Percentiles rank a stretch among this genome's conserved stretches.
phyloP scores from a whole-genome alignment of 2,888 invertebrate genomes.

The Orthonevra nobilis region DNA sequence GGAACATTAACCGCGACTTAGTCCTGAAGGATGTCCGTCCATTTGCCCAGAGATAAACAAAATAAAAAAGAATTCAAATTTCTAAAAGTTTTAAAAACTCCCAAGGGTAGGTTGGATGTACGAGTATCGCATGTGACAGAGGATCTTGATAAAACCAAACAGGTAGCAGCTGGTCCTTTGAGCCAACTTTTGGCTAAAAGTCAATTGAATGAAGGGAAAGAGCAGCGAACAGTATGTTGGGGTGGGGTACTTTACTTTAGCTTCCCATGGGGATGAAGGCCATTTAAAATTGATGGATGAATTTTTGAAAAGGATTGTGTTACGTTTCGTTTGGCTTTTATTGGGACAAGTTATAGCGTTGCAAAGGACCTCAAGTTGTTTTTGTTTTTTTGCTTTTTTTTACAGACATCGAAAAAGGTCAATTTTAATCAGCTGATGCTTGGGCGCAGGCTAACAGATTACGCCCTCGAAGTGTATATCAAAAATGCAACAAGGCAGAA shows the following conservation, averaged over 20 bases:
- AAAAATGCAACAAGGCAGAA: constrained; percentile 61
- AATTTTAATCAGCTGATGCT: constrained; percentile 60
- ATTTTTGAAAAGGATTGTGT: constrained; percentile 53
- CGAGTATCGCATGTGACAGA: constrained; percentile 24
- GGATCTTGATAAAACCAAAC: constrained; percentile 43
- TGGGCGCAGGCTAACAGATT: constrained; percentile 11
- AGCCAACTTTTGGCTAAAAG: constrained; percentile 35
- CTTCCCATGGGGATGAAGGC: constrained; percentile 34
- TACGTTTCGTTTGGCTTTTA: constrained; percentile 17
- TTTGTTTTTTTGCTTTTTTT: constrained; percentile 20
- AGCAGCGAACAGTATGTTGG: constrained; percentile 3
- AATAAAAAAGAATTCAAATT: constrained; percentile 20
- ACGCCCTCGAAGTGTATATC: constrained; percentile 25
- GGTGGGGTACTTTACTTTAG: no score
- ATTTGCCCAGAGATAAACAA: constrained; percentile 9
- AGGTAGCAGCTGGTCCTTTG: constrained; percentile 23
- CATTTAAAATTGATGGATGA: constrained; percentile 65
- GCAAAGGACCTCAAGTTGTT: constrained; percentile 1
- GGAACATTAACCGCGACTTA: constrained; percentile 46
- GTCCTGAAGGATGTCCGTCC: constrained; percentile 9
- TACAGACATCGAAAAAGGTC: constrained; percentile 26
- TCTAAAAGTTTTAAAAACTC: constrained; percentile 46
- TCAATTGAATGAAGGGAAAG: constrained; percentile 12
- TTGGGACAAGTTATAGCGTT: constrained; percentile 8
- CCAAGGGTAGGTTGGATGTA: constrained; percentile 18